phyloP scores from a whole-genome alignment of 2,113 vertebrate species.

The Xenopus laevis region DNA sequence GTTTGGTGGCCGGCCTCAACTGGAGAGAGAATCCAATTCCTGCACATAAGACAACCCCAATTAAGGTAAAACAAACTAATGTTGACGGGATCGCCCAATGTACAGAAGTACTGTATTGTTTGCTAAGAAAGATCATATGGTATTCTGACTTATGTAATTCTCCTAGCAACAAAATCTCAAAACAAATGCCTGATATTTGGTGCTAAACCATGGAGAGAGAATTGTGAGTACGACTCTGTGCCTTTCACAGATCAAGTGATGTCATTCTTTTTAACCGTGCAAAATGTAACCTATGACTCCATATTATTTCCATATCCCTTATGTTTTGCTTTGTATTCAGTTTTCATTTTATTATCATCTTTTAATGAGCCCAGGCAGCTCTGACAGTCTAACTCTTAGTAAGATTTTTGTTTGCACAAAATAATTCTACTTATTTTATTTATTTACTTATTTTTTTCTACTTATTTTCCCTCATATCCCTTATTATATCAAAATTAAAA shows the following conservation, averaged over 20 bases:
- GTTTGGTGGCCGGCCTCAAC: conserved; percentile 73
- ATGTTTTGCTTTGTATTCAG: too few species aligned
- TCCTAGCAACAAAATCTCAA: neutral
- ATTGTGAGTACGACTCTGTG: neutral
- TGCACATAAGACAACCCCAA: conserved; percentile 41
- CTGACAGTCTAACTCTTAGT: too few species aligned
- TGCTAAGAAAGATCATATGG: neutral
- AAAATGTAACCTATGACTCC: too few species aligned
- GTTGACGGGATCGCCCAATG: neutral
- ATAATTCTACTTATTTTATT: too few species aligned
- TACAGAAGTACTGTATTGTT: neutral
- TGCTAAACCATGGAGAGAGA: neutral
- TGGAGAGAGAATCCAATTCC: conserved; percentile 70
- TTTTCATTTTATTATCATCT: too few species aligned
- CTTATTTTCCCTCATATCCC: too few species aligned
- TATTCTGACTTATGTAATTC: neutral
- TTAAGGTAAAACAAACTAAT: conserved; percentile 64
- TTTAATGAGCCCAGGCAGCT: too few species aligned
- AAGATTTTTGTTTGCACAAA: too few species aligned
- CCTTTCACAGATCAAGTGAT: neutral
- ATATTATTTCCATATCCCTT: neutral
- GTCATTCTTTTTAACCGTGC: neutral
- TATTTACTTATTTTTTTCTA: too few species aligned
- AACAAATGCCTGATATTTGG: neutral
- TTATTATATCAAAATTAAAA: too few species aligned